These are phyloP conservation scores for Eonycteris spelaea DNA, from an alignment of 2,113 vertebrate genomes.

Conservation along the genomic window DNA sequence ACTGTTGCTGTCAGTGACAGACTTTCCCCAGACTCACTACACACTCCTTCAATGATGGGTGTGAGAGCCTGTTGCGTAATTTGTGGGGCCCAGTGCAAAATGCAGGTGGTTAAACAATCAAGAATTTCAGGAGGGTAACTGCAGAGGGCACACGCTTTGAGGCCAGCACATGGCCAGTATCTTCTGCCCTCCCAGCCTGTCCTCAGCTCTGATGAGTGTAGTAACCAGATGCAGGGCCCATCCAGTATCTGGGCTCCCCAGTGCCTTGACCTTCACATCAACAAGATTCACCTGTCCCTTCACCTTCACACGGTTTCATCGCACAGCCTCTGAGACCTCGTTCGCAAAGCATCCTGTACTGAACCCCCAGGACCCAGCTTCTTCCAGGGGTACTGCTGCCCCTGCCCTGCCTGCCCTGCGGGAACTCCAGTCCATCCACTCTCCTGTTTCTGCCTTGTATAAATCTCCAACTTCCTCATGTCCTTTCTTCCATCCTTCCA, in stretches of 20 bases:
- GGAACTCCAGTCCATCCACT: not conserved
- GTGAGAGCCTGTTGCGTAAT: not conserved
- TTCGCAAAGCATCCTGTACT: not conserved
- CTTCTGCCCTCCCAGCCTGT: not conserved
- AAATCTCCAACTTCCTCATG: not conserved
- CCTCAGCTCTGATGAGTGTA: not conserved
- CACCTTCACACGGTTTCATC: not conserved
- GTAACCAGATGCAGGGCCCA: not conserved
- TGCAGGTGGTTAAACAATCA: not conserved
- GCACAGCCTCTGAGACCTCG: not conserved
- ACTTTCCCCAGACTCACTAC: not conserved
- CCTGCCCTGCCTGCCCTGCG: not conserved
- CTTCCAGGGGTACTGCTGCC: not conserved
- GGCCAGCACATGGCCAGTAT: not conserved
- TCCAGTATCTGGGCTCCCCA: not conserved
- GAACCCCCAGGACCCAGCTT: not conserved
- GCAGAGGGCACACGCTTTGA: not conserved
- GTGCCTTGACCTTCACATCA: not conserved
- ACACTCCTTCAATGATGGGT: not conserved
- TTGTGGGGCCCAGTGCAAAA: not conserved
- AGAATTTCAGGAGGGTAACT: not conserved
- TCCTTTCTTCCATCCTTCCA: not conserved
- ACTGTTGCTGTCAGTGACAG: not conserved
- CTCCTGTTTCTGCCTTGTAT: no score
- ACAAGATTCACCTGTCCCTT: not conserved